These are phyloP conservation scores for Onychostoma macrolepis DNA, from an alignment of 2,113 vertebrate genomes.

Conservation along the genomic window DNA sequence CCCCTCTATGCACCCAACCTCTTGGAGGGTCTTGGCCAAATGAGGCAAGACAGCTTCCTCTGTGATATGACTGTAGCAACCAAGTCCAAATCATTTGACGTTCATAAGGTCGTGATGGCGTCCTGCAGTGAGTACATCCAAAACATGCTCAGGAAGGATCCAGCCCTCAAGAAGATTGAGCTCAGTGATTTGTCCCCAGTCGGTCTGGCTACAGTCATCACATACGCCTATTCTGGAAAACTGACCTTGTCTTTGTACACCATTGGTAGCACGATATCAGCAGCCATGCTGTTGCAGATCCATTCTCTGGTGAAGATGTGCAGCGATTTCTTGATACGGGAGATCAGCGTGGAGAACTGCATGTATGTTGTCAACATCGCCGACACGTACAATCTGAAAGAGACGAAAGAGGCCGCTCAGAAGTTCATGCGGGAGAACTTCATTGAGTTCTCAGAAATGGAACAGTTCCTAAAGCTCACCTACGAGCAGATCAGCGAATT, in stretches of 20 bases:
- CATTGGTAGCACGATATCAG: slow-evolving; percentile 93
- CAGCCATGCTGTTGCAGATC: slow-evolving; percentile 90
- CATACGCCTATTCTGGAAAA: slow-evolving; percentile 95
- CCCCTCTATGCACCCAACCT: slow-evolving; percentile 89
- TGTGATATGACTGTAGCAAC: slow-evolving; percentile 93
- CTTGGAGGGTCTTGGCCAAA: slow-evolving; percentile 91
- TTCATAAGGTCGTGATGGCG: slow-evolving; percentile 96
- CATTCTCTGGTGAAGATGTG: slow-evolving; percentile 96
- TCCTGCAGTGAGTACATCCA: slow-evolving; percentile 94
- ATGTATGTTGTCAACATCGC: slow-evolving; percentile 97
- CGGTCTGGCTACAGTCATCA: slow-evolving; percentile 91
- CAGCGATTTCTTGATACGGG: slow-evolving; percentile 93
- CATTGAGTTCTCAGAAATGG: slow-evolving; percentile 97
- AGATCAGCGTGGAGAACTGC: slow-evolving; percentile 96
- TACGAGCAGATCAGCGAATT: slow-evolving; percentile 99
- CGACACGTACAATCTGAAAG: slow-evolving; percentile 91
- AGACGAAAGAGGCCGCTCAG: slow-evolving; percentile 87
- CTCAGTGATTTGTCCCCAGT: slow-evolving; percentile 90
- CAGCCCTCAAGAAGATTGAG: slow-evolving; percentile 87
- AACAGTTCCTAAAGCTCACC: slow-evolving; percentile 97
- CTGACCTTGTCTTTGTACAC: slow-evolving; percentile 94
- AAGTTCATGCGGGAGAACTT: slow-evolving; percentile 98
- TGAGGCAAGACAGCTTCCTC: slow-evolving; percentile 93
- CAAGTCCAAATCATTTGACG: slow-evolving; percentile 94
- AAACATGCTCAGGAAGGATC: slow-evolving; percentile 91